phyloP scores from a whole-genome alignment of 2,113 vertebrate genomes.

The Dicerorhinus sumatrensis region DNA sequence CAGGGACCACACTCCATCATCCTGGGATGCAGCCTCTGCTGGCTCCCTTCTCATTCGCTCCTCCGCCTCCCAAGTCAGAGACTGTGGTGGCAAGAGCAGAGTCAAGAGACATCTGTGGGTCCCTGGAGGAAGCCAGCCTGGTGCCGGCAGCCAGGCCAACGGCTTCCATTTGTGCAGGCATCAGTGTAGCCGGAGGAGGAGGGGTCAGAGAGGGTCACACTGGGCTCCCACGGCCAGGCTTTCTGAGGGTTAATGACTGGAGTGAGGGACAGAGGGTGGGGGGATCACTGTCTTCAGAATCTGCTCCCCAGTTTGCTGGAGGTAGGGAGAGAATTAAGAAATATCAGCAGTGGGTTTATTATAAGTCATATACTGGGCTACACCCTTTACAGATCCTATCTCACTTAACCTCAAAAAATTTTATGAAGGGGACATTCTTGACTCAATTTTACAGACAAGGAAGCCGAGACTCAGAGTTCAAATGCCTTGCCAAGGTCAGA shows the following conservation, averaged over 20 bases:
- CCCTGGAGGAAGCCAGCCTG: neutral
- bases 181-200: rapidly evolving
- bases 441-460: neutral
- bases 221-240: rapidly evolving
- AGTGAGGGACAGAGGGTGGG: no score
- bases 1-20: neutral
- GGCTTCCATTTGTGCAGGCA: rapidly evolving
- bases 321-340: neutral
- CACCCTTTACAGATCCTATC: neutral
- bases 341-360: neutral
- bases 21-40: neutral
- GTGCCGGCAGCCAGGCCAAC: neutral
- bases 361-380: neutral
- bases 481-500: neutral
- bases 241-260: neutral
- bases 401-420: neutral
- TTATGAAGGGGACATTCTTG: neutral
- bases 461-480: neutral
- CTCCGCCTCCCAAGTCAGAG: conserved; percentile 3
- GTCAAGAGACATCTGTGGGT: neutral
- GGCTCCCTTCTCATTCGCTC: conserved; percentile 56
- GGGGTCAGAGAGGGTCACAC: rapidly evolving
- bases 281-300: neutral
- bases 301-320: neutral
- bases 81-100: neutral